Evolutionary conservation across 2,888 invertebrate species (phyloP).

Genomic region (Bembecia ichneumoniformis): DNA sequence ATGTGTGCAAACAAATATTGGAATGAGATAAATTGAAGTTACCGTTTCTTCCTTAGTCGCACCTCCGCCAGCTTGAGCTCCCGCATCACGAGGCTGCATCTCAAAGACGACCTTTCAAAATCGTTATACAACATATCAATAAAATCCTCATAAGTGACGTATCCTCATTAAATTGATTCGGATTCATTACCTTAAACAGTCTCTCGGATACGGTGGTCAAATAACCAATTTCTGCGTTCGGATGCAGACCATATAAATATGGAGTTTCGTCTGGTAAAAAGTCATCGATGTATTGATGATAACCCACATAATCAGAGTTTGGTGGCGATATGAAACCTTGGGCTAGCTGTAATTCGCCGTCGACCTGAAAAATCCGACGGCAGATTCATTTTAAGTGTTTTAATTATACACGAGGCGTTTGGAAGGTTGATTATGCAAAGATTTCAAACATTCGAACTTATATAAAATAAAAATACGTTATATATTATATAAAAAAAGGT

Average conservation of each 20-base stretch:
- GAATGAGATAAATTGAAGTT: background rate
- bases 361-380: slow-evolving; percentile 66
- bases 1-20: too few species aligned
- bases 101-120: slow-evolving; percentile 75
- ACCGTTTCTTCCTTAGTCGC: slow-evolving; percentile 88
- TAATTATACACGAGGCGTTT: background rate
- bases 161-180: background rate
- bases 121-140: slow-evolving; percentile 1
- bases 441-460: background rate
- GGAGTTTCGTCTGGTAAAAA: slow-evolving; percentile 90
- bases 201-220: slow-evolving; percentile 88
- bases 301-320: slow-evolving; percentile 88
- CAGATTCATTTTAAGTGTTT: background rate
- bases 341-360: slow-evolving; percentile 87
- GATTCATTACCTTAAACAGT: slow-evolving; percentile 75
- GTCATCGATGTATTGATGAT: slow-evolving; percentile 91
- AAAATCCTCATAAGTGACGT: background rate
- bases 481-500: too few species aligned
- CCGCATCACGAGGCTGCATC: slow-evolving; percentile 89
- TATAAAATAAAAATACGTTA: too few species aligned
- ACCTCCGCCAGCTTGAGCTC: slow-evolving; percentile 78
- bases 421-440: background rate
- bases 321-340: slow-evolving; percentile 90
- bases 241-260: slow-evolving; percentile 91
- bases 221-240: slow-evolving; percentile 96